Percentiles rank a stretch among this genome's conserved stretches.
phyloP scores from a whole-genome alignment of 1,140 invertebrate species.

The fruit fly (Drosophila melanogaster) region DNA sequence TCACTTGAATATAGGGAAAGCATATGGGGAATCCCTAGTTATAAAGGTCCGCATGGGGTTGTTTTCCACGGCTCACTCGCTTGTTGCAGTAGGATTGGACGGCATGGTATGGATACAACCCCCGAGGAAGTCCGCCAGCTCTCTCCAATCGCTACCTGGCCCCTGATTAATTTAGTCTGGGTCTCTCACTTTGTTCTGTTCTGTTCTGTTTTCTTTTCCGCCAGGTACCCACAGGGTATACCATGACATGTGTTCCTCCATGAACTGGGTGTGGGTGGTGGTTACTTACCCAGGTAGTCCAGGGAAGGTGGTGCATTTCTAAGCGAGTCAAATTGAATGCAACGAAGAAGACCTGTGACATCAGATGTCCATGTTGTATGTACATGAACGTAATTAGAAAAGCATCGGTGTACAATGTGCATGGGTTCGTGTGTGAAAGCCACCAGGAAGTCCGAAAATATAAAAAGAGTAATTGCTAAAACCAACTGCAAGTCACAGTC shows the following conservation, averaged over 20 bases:
- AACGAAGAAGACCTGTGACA: conserved; percentile 35
- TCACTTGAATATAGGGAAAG: background rate
- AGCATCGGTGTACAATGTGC: conserved; percentile 16
- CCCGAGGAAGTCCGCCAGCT: conserved; percentile 23
- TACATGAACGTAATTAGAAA: conserved; percentile 37
- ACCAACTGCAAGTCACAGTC: conserved; percentile 12
- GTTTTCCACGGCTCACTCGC: conserved; percentile 12
- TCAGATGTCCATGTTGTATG: conserved; percentile 13
- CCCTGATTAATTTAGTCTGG: conserved; percentile 50
- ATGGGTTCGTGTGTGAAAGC: conserved; percentile 7
- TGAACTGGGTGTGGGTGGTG: conserved; percentile 4
- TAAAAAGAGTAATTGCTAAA: conserved; percentile 25
- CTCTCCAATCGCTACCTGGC: conserved; percentile 38
- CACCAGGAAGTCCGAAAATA: conserved; percentile 23
- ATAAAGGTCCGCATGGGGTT: conserved; percentile 12
- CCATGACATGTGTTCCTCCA: conserved; percentile 37
- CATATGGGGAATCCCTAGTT: conserved; percentile 14
- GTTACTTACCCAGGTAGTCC: background rate
- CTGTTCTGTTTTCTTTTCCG: conserved; percentile 43
- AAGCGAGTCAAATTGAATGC: conserved; percentile 46
- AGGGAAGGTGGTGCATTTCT: conserved; percentile 24
- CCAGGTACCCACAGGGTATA: conserved; percentile 26
- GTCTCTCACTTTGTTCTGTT: conserved; percentile 45
- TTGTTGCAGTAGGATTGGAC: conserved; percentile 11
- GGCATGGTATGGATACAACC: conserved; percentile 22